Conservation (phyloP, 2,797 vertebrate species). For the Aselliscus stoliczkanus region DNA sequence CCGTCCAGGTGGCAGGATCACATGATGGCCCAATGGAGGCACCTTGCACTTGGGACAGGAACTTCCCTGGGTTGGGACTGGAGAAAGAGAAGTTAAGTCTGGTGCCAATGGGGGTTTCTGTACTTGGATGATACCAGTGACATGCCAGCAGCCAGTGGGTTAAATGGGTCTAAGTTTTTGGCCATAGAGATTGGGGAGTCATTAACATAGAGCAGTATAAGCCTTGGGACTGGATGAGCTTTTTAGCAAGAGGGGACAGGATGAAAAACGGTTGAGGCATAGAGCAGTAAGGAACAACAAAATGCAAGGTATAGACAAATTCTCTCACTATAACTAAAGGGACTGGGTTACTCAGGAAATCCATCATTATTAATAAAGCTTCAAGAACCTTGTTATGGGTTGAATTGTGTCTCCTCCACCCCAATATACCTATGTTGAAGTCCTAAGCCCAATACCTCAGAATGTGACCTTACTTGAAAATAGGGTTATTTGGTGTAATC, state of each 20-base stretch:
- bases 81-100: not conserved
- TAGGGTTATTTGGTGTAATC: not conserved
- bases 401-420: not conserved
- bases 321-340: not conserved
- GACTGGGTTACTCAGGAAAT: not conserved
- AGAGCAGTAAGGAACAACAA: no score
- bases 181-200: accelerated
- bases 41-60: not conserved
- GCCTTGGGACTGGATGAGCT: not conserved
- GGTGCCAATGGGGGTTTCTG: not conserved
- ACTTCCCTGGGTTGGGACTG: no score
- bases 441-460: no score
- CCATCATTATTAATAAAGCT: not conserved
- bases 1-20: accelerated
- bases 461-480: not conserved
- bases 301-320: not conserved
- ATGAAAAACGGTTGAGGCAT: not conserved
- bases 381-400: not conserved
- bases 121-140: not conserved
- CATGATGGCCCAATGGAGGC: accelerated
- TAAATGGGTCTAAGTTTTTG: no score
- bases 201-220: not conserved
- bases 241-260: not conserved
- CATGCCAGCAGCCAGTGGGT: not conserved
- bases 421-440: not conserved